These are phyloP conservation scores for Apteryx owenii DNA, from an alignment of 2,113 vertebrate genomes.

Conservation along the genomic window DNA sequence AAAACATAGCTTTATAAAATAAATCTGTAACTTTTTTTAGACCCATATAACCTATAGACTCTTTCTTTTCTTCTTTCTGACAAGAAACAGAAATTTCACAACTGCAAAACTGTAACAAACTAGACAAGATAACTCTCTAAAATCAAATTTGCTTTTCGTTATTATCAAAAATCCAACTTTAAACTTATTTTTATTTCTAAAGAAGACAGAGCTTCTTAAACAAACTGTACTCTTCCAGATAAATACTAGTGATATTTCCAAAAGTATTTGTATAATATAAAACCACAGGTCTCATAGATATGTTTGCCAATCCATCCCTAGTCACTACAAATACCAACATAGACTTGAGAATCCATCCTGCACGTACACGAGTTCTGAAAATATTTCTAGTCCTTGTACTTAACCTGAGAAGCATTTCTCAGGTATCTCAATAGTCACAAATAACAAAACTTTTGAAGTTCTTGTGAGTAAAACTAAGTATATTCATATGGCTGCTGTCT, in stretches of 20 bases:
- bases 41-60: not conserved
- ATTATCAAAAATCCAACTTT: not conserved
- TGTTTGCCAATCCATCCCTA: not conserved
- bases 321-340: not conserved
- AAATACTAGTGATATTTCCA: not conserved
- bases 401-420: not conserved
- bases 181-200: not conserved
- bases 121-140: not conserved
- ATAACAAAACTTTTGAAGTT: not conserved
- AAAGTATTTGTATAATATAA: not conserved
- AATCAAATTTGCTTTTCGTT: not conserved
- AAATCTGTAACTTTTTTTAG: not conserved
- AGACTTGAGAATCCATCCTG: not conserved
- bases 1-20: slow-evolving; percentile 7
- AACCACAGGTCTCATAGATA: not conserved
- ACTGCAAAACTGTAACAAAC: not conserved
- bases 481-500: not conserved
- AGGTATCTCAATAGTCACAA: not conserved
- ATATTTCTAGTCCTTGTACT: not conserved
- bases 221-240: not conserved
- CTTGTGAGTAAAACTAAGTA: not conserved
- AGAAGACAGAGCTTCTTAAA: not conserved
- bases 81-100: not conserved
- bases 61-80: not conserved
- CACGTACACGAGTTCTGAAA: not conserved